Base-by-base conservation (phyloP, 2,888 invertebrate genomes). In the Spodoptera exigua region DNA sequence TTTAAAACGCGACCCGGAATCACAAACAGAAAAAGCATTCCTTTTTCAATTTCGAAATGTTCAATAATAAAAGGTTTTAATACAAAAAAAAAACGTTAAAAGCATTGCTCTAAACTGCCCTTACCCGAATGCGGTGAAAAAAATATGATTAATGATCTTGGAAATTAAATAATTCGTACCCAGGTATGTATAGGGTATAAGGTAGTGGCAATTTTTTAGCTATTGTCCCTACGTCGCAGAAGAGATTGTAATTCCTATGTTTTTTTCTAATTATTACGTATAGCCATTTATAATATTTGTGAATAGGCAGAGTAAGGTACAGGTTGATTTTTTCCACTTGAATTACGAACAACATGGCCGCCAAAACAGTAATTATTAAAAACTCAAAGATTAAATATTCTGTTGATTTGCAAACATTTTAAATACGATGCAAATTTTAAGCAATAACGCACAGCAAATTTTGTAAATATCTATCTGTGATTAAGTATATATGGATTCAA, bases 101-200 rank as follows among this genome's bases (percentile, higher is more conserved):
- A 89, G 89, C 90, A 89, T 85, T 90, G 86, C 88, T 84, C 76
- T 79, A 61, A 81, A 83, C 80, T 88, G 82, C 78, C 67, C 73
- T 70, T 69, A 90, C 89, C 89, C 87, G 85, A 86, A 79, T 83
- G 75, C 67, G 69, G 65, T 76, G 47, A 86, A 92, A 93, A 93
- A 93, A 93, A 90, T 84, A 91, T 92, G 93, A 93, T 93, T 91
- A 93, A 93, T 93, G 91, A 87, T 85, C 88, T 88, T 89, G 75
- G 79, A 85, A 87, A 92, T 92, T 87, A 89, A 91, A 90, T 89
- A 86, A 91, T 90, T 88, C 86, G 79, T 73, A 74, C 80, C 80
- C 91, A 92, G 92, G 91, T 89, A n/a, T n/a, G n/a, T n/a, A n/a
- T n/a, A n/a, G n/a, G n/a, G n/a, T n/a, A 88, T 81, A 40, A 44